phyloP scores from a whole-genome alignment of 2,797 vertebrate genomes.

The Cercopithecus diana region DNA sequence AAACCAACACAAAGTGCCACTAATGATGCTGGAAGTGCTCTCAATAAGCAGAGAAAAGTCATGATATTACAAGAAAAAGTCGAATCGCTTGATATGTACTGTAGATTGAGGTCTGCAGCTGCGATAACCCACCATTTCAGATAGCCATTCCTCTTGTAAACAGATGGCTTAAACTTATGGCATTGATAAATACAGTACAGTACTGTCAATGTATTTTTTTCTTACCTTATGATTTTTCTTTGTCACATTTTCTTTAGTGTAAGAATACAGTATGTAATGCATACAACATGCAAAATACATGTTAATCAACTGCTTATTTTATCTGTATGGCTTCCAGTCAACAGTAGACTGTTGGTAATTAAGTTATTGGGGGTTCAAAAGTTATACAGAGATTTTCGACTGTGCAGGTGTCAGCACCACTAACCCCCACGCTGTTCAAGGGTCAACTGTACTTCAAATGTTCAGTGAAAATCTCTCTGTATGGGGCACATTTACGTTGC shows the following conservation, averaged over 20 bases:
- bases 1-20: neutral
- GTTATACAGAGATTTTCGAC: neutral
- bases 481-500: neutral
- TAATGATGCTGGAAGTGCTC: neutral
- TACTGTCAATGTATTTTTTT: neutral
- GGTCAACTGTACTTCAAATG: neutral
- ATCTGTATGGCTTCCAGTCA: neutral
- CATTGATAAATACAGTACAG: neutral
- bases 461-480: neutral
- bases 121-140: neutral
- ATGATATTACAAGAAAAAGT: neutral
- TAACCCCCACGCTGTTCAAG: neutral
- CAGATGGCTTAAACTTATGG: neutral
- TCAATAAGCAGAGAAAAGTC: neutral
- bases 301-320: neutral
- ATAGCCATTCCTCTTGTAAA: neutral
- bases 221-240: neutral
- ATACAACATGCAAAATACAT: neutral
- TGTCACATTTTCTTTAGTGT: neutral
- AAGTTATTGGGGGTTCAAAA: neutral
- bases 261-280: neutral
- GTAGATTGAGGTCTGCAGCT: neutral
- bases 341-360: neutral
- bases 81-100: neutral
- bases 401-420: neutral